Percentiles rank a stretch among this genome's conserved stretches.
Conservation (phyloP, 2,888 invertebrate genomes). For the Sphinx pinastri region DNA sequence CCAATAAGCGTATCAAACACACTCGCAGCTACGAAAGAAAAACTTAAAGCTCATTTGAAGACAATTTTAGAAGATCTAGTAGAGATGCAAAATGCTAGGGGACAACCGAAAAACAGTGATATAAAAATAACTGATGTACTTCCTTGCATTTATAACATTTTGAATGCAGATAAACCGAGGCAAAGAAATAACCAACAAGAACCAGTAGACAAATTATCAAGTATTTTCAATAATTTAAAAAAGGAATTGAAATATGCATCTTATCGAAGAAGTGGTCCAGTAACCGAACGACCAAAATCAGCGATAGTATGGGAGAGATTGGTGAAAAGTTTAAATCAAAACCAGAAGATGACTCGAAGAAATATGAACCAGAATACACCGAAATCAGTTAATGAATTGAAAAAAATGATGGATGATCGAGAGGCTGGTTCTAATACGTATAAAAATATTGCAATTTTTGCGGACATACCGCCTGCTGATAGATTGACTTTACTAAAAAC, state of each 20-base stretch:
- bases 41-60: slow-evolving; percentile 68
- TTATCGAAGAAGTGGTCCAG: slow-evolving; percentile 48
- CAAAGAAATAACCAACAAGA: slow-evolving; percentile 31
- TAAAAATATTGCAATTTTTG: slow-evolving; percentile 53
- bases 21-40: slow-evolving; percentile 58
- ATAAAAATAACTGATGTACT: slow-evolving; percentile 60
- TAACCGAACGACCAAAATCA: slow-evolving; percentile 55
- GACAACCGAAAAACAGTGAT: slow-evolving; percentile 44
- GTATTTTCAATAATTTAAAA: slow-evolving; percentile 58
- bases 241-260: slow-evolving; percentile 48
- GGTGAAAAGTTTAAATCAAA: slow-evolving; percentile 55
- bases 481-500: slow-evolving; percentile 61
- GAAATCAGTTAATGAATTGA: slow-evolving; percentile 56
- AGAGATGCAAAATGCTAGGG: slow-evolving; percentile 61
- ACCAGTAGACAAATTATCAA: slow-evolving; percentile 49
- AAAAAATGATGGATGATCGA: slow-evolving; percentile 50
- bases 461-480: slow-evolving; percentile 54
- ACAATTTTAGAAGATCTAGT: slow-evolving; percentile 66
- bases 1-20: slow-evolving; percentile 34
- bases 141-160: slow-evolving; percentile 69
- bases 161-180: slow-evolving; percentile 46
- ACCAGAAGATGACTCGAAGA: slow-evolving; percentile 51
- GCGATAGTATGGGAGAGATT: slow-evolving; percentile 68
- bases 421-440: slow-evolving; percentile 55
- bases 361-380: slow-evolving; percentile 36